These are phyloP conservation scores for Seriola rivoliana DNA, from an alignment of 2,113 vertebrate genomes.

Conservation along the genomic window DNA sequence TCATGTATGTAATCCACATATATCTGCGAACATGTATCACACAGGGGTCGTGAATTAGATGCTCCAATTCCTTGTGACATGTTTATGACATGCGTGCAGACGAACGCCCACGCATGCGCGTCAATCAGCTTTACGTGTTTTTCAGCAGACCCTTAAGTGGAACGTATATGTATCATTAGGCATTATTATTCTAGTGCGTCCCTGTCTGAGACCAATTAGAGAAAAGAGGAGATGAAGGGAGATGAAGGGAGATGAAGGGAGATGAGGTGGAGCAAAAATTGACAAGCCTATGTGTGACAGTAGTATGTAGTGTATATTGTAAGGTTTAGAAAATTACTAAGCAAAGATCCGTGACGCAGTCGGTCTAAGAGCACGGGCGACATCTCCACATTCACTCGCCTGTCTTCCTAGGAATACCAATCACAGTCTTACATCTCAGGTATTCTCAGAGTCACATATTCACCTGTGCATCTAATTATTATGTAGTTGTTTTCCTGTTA, in stretches of 20 bases:
- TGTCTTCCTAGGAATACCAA: background rate
- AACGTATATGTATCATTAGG: conserved; percentile 37
- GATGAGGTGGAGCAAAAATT: conserved; percentile 4
- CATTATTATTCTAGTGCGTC: conserved; percentile 31
- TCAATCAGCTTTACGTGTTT: conserved; percentile 7
- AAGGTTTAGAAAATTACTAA: background rate
- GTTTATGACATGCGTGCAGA: conserved; percentile 24
- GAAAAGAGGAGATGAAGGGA: conserved; percentile 5
- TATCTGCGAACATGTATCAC: conserved; percentile 20
- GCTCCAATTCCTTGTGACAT: conserved; percentile 61
- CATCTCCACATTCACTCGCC: background rate
- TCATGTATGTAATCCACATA: conserved; percentile 21
- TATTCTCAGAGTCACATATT: background rate
- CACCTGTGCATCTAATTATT: background rate
- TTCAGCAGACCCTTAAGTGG: background rate
- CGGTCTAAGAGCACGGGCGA: background rate
- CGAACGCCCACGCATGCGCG: conserved; percentile 3
- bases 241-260: too few species aligned
- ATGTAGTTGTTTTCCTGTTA: background rate
- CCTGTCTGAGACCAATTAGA: conserved; percentile 38
- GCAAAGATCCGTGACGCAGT: conserved; percentile 10
- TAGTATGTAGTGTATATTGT: background rate
- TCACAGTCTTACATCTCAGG: conserved; percentile 2
- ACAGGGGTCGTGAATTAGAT: conserved; percentile 32
- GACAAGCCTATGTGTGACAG: conserved; percentile 4